These are phyloP conservation scores for Limonius californicus DNA, from an alignment of 1,140 invertebrate genomes.

Conservation along the genomic window DNA sequence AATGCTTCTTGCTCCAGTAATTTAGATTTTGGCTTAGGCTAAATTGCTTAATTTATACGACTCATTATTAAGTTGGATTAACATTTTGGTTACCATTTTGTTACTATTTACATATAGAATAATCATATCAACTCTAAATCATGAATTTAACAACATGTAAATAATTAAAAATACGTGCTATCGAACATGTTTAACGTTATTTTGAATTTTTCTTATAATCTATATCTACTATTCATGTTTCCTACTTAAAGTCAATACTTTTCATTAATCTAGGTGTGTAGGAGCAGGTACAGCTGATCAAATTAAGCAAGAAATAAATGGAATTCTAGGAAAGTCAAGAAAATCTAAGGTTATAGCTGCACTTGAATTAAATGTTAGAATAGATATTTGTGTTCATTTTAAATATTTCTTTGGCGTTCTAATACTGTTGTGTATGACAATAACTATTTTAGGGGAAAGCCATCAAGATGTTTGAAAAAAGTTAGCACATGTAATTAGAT, in stretches of 20 bases:
- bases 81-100: not conserved
- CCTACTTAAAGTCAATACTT: constrained; percentile 46
- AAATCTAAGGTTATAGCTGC: constrained; percentile 1
- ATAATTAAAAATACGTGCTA: constrained; percentile 1
- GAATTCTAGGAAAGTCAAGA: not conserved
- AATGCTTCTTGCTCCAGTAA: constrained; percentile 1
- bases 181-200: not conserved
- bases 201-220: constrained; percentile 1
- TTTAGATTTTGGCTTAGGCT: not conserved
- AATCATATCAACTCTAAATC: not conserved
- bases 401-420: constrained; percentile 1
- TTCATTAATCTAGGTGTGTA: constrained; percentile 16
- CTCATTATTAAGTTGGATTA: not conserved
- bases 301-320: not conserved
- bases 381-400: constrained; percentile 11
- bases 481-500: too few species aligned
- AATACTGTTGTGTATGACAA: constrained; percentile 47
- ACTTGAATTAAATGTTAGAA: constrained; percentile 8
- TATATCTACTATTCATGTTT: constrained; percentile 33
- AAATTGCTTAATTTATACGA: not conserved
- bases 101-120: constrained; percentile 12
- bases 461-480: not conserved
- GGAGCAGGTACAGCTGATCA: not conserved
- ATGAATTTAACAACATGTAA: not conserved
- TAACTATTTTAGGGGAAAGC: constrained; percentile 41